phyloP scores from a whole-genome alignment of 2,888 invertebrate genomes.

The Pollenia amentaria region DNA sequence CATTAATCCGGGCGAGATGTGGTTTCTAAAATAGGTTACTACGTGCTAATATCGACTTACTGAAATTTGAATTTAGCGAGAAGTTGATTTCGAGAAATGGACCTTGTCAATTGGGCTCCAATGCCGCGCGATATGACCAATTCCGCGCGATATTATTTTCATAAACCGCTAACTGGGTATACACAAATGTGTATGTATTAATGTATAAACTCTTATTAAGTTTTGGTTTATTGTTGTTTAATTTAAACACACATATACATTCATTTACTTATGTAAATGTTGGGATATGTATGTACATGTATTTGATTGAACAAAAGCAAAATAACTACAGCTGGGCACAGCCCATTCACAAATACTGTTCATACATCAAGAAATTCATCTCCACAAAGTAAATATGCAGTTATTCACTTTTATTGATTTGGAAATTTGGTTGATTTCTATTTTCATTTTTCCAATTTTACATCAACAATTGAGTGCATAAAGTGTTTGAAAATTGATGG shows the following conservation, averaged over 20 bases:
- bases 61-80: no score
- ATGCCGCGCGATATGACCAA: no score
- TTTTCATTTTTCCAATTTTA: constrained; percentile 1
- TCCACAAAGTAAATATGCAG: constrained; percentile 17
- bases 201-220: not conserved
- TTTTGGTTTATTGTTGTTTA: not conserved
- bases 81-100: no score
- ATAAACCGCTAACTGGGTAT: no score
- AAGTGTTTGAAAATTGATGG: constrained; percentile 39
- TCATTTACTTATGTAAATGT: no score
- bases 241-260: not conserved
- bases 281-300: not conserved
- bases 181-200: no score
- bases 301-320: not conserved
- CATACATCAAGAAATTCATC: constrained; percentile 25
- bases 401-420: constrained; percentile 16
- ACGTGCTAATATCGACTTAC: no score
- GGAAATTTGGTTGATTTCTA: constrained; percentile 10
- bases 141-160: no score
- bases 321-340: not conserved
- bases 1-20: no score
- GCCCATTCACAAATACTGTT: not conserved
- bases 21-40: no score
- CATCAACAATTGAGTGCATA: constrained; percentile 30
- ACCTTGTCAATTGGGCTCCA: no score